Percentiles rank a stretch among this genome's conserved stretches.
These are phyloP conservation scores for Drosophila malerkotliana DNA, from an alignment of 1,140 invertebrate genomes.

Conservation along the genomic window DNA sequence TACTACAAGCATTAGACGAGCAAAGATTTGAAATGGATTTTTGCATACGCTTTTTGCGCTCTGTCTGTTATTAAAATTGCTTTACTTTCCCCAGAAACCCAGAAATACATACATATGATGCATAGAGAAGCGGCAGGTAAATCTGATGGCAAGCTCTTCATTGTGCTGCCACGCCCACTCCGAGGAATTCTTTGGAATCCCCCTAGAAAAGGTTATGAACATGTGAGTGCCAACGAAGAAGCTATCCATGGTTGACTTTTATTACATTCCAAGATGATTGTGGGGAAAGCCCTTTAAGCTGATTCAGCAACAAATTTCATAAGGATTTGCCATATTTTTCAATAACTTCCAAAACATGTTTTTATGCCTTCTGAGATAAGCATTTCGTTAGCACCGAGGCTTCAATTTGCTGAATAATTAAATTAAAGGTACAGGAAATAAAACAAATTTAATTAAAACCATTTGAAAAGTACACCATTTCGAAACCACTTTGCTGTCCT, in stretches of 20 bases:
- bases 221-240: constrained; percentile 26
- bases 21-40: constrained; percentile 73
- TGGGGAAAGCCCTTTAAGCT: constrained; percentile 22
- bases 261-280: constrained; percentile 36
- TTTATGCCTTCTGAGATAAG: too few relatives aligned
- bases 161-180: constrained; percentile 13
- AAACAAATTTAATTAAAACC: not conserved
- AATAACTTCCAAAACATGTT: not conserved
- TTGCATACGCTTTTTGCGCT: constrained; percentile 62
- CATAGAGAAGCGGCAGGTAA: constrained; percentile 8
- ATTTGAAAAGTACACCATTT: constrained; percentile 1
- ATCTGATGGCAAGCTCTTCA: constrained; percentile 41
- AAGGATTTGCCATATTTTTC: constrained; percentile 1
- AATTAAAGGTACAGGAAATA: not conserved
- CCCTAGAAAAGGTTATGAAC: constrained; percentile 23
- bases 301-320: constrained; percentile 11
- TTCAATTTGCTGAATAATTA: not conserved
- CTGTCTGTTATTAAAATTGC: constrained; percentile 74
- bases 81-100: constrained; percentile 16
- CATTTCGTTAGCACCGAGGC: not conserved
- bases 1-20: constrained; percentile 58
- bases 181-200: constrained; percentile 9
- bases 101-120: not conserved
- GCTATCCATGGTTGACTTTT: constrained; percentile 42
- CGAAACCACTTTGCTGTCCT: constrained; percentile 54